Evolutionary conservation across 2,797 vertebrate genomes (phyloP), one percentile per base, ranked within the genome.

Genomic region (Jordanella pulchra): DNA sequence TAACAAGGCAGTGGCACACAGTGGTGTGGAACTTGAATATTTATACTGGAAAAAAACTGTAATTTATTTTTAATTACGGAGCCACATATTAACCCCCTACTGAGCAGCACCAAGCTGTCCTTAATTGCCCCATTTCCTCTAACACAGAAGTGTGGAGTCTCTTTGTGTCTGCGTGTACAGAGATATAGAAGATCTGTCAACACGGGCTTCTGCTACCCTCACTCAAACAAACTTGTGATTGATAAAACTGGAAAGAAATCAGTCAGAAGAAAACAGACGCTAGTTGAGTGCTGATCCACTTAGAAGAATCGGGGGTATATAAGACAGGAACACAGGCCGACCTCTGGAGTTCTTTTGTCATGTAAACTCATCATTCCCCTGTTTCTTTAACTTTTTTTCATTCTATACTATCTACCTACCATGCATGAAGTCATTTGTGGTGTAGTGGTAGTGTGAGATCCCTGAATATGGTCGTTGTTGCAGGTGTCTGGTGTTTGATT

Each of bases 41-140:
- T 93, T 94, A 94, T 94, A 92, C 90, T 91, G 91, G 90, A 39
- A 39, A 39, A 93, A 93, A 93, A 93, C 90, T 93, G 91, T 94
- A 93, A 94, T 95, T 95, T 93, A 94, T 95, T 95, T 94, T 94
- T 95, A 94, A 95, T 94, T 94, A 94, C 84, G 90, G 90, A 88
- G 92, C 85, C 21, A 73, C 90, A 91, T 93, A 95, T 95, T 95
- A 95, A 94, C 95, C 94, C 93, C 94, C 94, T 93, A 94, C 93
- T 85, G 94, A 82, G 94, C 79, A 64, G 80, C 85, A 86, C 93
- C 94, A 95, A 94, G 93, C 94, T 94, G 94, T 95, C 94, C 92
- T 91, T 94, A 95, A 95, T 94, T 95, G 94, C 92, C 90, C 94
- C 91, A 94, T 95, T 95, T 95, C 93, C 94, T 93, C 91, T 55